Evolutionary conservation across 1,140 invertebrate genomes (phyloP), one percentile per base, ranked within the genome.

Genomic region (Triops longicaudatus): DNA sequence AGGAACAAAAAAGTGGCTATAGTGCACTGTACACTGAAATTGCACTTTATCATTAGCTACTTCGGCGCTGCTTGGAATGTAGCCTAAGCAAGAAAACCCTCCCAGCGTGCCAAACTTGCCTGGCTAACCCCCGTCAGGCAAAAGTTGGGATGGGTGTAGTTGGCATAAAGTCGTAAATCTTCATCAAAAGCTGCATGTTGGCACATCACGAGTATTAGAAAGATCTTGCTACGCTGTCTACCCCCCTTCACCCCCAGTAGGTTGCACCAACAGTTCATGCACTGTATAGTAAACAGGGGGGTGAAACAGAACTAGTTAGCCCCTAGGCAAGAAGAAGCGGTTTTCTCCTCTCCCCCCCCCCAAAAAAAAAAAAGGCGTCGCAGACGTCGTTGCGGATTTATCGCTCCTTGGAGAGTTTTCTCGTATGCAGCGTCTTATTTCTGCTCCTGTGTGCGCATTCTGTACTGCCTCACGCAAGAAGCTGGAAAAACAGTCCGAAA

Each of bases 171-270:
- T 63, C 50, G 50, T 63, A 63, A 63, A 63, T 63, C 50, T 63
- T 63, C 50, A 63, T 63, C 50, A 63, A 63, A 63, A 63, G 50
- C 50, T 63, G 50, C 50, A 63, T 63, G 50, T 63, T 63, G 50
- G 50, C 50, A 63, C 50, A 63, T 63, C 50, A 63, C 50, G 50
- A 63, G 50, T 63, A 63, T 63, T 63, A 63, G 50, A 63, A 37
- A 63, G 10, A 63, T 63, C 50, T 22, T 17, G 43, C 43, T 44
- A 44, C 43, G 43, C 43, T 44, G 11, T 5, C 43, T 17, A 11
- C 17, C 50, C 50, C 9, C 22, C 50, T 63, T 63, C 3, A 22
- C 50, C 50, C 50, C 50, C 14, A 63, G 44, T 5, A 17, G n/a
- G 50, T 17, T 9, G 50, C 17, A 63, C 10, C 14, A n/a, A 22